Conservation (phyloP, 2,113 vertebrate species). For the Morone chrysops region DNA sequence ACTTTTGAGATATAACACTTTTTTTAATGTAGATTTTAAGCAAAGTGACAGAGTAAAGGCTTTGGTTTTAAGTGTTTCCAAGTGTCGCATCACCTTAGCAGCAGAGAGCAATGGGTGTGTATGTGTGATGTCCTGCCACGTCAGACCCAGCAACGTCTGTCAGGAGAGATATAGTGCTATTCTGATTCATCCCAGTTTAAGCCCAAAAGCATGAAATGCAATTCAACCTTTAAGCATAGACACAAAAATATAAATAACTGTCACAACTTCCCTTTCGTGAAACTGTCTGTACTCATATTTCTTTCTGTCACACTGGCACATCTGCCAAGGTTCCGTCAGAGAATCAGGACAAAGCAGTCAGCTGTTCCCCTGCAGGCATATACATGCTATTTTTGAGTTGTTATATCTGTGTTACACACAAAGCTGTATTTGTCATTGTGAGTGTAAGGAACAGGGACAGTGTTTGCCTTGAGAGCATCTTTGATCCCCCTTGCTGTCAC, state of each 20-base stretch:
- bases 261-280: constrained; percentile 46
- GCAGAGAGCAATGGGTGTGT: background rate
- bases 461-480: constrained; percentile 35
- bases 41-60: constrained; percentile 33
- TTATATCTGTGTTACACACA: constrained; percentile 21
- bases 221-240: constrained; percentile 55
- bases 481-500: constrained; percentile 28
- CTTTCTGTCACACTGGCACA: constrained; percentile 56
- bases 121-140: constrained; percentile 36
- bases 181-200: constrained; percentile 51
- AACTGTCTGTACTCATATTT: constrained; percentile 57
- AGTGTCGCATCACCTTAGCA: constrained; percentile 53
- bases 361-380: constrained; percentile 48
- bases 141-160: constrained; percentile 50
- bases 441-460: constrained; percentile 37
- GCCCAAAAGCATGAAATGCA: constrained; percentile 49
- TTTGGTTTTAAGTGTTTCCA: constrained; percentile 53
- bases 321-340: constrained; percentile 47
- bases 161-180: constrained; percentile 45
- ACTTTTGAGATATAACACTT: constrained; percentile 2
- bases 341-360: constrained; percentile 47
- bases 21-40: background rate
- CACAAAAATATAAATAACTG: constrained; percentile 61
- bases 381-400: constrained; percentile 10
- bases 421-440: constrained; percentile 25